Evolutionary conservation across 2,888 invertebrate genomes (phyloP).

Genomic region (Ophion ventricosus): DNA sequence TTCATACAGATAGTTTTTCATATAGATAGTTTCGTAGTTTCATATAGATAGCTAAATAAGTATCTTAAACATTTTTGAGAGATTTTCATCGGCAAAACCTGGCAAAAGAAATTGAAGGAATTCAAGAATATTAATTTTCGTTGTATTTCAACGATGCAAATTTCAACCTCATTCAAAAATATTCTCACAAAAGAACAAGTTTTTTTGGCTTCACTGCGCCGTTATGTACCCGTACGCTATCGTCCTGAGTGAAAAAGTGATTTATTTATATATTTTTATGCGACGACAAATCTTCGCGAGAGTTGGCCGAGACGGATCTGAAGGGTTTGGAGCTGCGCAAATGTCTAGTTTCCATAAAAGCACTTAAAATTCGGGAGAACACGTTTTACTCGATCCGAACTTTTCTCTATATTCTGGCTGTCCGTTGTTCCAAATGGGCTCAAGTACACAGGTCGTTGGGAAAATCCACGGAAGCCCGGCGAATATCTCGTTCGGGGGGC

Average conservation of each 20-base stretch:
- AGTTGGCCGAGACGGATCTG: constrained; percentile 15
- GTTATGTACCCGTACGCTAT: background rate
- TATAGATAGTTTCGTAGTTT: no score
- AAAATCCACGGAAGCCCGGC: constrained; percentile 33
- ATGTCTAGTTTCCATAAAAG: constrained; percentile 39
- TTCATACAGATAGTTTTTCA: no score
- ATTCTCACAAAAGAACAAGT: background rate
- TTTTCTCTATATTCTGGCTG: constrained; percentile 6
- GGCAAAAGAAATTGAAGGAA: no score
- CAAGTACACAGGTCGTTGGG: constrained; percentile 42
- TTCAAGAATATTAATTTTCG: no score
- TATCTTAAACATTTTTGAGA: no score
- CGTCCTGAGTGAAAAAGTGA: background rate
- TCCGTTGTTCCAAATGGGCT: constrained; percentile 1
- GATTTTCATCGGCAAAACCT: no score
- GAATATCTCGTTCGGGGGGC: constrained; percentile 32
- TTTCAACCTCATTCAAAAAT: background rate
- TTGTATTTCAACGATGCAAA: no score
- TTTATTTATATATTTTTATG: background rate
- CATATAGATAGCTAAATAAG: no score
- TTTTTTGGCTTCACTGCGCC: background rate
- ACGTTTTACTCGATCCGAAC: background rate
- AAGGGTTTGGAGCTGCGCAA: constrained; percentile 13
- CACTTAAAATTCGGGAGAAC: constrained; percentile 30
- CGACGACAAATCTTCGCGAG: constrained; percentile 21